Conservation (phyloP, 2,797 vertebrate species). For the Pseudochirops corinnae region DNA sequence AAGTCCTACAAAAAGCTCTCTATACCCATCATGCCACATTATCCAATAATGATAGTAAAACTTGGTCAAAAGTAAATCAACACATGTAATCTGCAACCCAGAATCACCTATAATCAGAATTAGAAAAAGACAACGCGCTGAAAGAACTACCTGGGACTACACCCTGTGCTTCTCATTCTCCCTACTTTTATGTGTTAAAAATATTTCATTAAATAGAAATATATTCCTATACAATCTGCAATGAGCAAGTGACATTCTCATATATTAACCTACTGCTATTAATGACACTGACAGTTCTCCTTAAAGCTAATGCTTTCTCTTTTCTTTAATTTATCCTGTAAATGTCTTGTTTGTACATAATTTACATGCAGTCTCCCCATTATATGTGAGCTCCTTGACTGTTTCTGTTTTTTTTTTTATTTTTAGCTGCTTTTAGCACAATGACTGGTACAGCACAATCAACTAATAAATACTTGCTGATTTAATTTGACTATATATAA, state of each 20-base stretch:
- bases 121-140: neutral
- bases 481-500: neutral
- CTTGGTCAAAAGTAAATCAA: neutral
- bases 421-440: neutral
- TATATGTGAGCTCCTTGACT: neutral
- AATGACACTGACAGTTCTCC: neutral
- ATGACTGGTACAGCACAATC: neutral
- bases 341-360: neutral
- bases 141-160: neutral
- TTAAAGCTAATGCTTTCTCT: neutral
- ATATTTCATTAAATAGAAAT: neutral
- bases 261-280: neutral
- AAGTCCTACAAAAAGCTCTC: neutral
- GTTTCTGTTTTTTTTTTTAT: neutral
- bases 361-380: neutral
- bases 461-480: neutral
- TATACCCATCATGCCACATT: neutral
- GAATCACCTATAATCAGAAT: neutral
- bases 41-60: neutral
- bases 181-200: conserved; percentile 2
- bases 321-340: neutral
- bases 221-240: neutral
- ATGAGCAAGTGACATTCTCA: neutral
- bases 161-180: neutral
- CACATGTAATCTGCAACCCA: neutral